phyloP scores from a whole-genome alignment of 2,888 invertebrate species.

The Cremastinae sp. region DNA sequence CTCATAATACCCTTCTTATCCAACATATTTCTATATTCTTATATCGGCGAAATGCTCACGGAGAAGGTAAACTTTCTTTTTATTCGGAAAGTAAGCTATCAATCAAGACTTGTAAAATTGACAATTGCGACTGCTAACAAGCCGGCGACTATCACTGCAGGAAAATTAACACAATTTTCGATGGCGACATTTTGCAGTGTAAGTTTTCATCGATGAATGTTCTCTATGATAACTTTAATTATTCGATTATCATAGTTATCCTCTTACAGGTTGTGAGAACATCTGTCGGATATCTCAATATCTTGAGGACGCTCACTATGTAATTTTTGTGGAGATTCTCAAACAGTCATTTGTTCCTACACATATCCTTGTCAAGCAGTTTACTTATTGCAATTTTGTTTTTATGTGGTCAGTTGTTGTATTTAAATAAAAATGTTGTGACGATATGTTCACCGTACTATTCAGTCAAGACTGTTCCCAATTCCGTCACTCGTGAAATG shows the following conservation, averaged over 20 bases:
- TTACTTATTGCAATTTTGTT: too few species aligned
- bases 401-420: too few species aligned
- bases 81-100: background rate
- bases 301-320: constrained; percentile 51
- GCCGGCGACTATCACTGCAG: constrained; percentile 67
- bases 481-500: too few species aligned
- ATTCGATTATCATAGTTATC: background rate
- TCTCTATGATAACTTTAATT: background rate
- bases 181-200: constrained; percentile 70
- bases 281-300: constrained; percentile 60
- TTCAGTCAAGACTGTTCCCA: too few species aligned
- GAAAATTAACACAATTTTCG: constrained; percentile 68
- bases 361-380: too few species aligned
- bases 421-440: too few species aligned
- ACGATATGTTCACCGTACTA: too few species aligned
- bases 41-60: constrained; percentile 72
- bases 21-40: constrained; percentile 74
- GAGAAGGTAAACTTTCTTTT: constrained; percentile 66
- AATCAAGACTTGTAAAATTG: constrained; percentile 17
- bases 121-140: constrained; percentile 65
- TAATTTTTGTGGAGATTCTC: background rate
- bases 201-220: constrained; percentile 46
- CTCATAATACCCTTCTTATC: constrained; percentile 70
- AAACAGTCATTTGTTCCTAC: too few species aligned
- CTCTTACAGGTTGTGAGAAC: constrained; percentile 63